Evolutionary conservation across 2,113 vertebrate genomes (phyloP).

Genomic region (Thryonomys swinderianus): DNA sequence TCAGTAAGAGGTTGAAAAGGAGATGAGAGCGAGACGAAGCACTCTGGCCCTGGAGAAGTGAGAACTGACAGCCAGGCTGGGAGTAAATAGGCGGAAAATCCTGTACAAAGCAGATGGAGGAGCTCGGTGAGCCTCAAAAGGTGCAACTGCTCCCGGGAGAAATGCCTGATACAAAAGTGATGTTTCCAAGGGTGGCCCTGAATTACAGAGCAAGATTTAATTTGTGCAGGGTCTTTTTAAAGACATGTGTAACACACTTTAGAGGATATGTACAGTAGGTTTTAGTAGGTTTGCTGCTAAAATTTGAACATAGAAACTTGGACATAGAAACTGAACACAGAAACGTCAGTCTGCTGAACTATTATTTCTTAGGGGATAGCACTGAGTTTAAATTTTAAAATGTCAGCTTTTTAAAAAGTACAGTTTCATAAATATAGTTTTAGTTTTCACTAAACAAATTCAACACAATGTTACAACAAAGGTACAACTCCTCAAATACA

Average conservation of each 20-base stretch:
- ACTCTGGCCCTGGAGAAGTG: conserved; percentile 44
- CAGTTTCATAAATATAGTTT: not conserved
- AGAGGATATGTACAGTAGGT: not conserved
- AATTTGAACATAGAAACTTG: not conserved
- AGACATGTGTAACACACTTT: not conserved
- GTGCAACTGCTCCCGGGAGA: not conserved
- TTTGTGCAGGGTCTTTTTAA: not conserved
- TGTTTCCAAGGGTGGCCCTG: not conserved
- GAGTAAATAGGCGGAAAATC: conserved; percentile 16
- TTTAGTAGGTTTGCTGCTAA: not conserved
- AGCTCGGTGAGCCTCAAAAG: no score
- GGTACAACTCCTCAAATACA: not conserved
- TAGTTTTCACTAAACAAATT: not conserved
- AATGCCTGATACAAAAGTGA: not conserved
- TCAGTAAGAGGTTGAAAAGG: conserved; percentile 53
- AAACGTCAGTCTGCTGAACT: not conserved
- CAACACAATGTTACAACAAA: conserved; percentile 20
- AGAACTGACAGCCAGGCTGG: conserved; percentile 36
- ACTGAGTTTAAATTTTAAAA: conserved; percentile 48
- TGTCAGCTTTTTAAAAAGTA: not conserved
- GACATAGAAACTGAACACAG: not conserved
- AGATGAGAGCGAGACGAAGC: conserved; percentile 1
- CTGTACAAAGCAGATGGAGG: conserved; percentile 26
- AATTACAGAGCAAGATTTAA: not conserved
- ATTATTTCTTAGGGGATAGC: not conserved